These are phyloP conservation scores for Saccostrea echinata DNA, from an alignment of 1,140 invertebrate species.

Conservation along the genomic window DNA sequence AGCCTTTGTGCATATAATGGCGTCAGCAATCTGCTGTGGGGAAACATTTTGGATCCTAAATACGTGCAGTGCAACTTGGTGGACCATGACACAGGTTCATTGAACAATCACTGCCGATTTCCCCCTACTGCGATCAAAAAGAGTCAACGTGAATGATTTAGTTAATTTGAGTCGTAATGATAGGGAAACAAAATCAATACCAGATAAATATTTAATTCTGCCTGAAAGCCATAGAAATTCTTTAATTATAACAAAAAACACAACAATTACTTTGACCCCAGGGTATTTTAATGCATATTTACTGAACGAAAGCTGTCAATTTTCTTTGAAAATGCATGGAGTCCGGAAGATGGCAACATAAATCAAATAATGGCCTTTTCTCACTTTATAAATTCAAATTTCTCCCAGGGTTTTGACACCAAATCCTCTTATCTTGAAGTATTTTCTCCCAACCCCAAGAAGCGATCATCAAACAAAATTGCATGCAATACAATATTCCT, in stretches of 20 bases:
- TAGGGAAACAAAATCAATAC: constrained; percentile 25
- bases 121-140: constrained; percentile 33
- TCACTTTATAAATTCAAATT: constrained; percentile 38
- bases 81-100: constrained; percentile 10
- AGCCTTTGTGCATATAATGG: background rate
- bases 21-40: background rate
- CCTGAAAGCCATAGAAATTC: constrained; percentile 31
- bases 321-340: constrained; percentile 29
- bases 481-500: constrained; percentile 36
- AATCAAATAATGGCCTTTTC: constrained; percentile 37
- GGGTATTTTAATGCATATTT: constrained; percentile 39
- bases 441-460: constrained; percentile 19
- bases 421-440: constrained; percentile 25
- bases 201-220: constrained; percentile 36
- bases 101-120: constrained; percentile 27
- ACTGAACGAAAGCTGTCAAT: constrained; percentile 34
- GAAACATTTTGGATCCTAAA: background rate
- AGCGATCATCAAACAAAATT: constrained; percentile 31
- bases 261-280: constrained; percentile 23
- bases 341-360: constrained; percentile 9
- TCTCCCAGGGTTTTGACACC: constrained; percentile 29
- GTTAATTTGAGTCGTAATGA: constrained; percentile 35
- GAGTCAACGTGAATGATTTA: constrained; percentile 34
- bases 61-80: background rate
- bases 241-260: constrained; percentile 35